A percentile compares a stretch with the other conserved stretches of the same genome.
Evolutionary conservation across 2,113 vertebrate species (phyloP).

Genomic region (Columbina picui): DNA sequence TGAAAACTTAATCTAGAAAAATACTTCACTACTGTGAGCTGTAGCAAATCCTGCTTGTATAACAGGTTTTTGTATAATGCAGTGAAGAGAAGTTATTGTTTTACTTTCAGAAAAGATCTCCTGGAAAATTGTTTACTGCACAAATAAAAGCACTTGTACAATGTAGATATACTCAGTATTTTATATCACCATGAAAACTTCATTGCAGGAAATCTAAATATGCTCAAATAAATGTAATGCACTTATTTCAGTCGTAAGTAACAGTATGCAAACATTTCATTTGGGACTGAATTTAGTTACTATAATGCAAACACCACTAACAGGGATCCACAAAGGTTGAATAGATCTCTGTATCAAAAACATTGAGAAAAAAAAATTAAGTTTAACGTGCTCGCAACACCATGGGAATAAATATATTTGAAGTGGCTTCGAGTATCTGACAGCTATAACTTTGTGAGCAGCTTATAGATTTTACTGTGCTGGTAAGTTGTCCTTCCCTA

Average conservation of each 20-base stretch:
- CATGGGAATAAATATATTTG: neutral
- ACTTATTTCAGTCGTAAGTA: neutral
- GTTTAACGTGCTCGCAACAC: neutral
- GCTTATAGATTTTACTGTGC: neutral
- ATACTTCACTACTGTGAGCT: constrained; percentile 81
- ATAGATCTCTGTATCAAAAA: neutral
- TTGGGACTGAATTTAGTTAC: neutral
- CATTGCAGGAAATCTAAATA: neutral
- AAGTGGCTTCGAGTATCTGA: neutral
- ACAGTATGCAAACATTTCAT: neutral
- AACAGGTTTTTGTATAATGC: constrained; percentile 80
- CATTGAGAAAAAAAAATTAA: neutral
- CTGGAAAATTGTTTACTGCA: constrained; percentile 65
- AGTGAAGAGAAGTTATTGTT: constrained; percentile 57
- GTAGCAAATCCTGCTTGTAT: constrained; percentile 67
- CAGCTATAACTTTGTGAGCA: neutral
- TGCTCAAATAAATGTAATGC: neutral
- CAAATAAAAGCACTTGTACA: constrained; percentile 71
- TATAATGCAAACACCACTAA: neutral
- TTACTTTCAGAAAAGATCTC: constrained; percentile 75
- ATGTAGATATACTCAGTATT: constrained; percentile 48
- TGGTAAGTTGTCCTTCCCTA: neutral
- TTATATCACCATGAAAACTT: constrained; percentile 1
- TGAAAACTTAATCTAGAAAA: neutral
- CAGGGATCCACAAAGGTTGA: neutral